Conservation (phyloP, 2,797 vertebrate species). For the Urophycis tenuis region DNA sequence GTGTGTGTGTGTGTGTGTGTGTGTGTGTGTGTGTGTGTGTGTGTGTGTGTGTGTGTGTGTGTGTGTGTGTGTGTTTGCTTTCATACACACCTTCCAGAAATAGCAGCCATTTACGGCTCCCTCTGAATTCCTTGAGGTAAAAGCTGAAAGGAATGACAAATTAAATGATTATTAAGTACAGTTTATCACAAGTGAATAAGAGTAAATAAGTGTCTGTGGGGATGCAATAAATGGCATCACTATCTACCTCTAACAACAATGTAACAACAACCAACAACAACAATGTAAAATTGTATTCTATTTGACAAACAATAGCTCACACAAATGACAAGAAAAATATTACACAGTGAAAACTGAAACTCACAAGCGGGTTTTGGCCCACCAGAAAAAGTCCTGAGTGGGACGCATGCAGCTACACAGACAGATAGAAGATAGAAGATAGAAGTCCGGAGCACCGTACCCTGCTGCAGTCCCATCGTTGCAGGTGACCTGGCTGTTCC, state of each 20-base stretch:
- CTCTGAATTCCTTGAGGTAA: constrained; percentile 75
- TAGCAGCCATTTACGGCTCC: constrained; percentile 73
- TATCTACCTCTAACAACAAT: background rate
- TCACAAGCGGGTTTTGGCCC: background rate
- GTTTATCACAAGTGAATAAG: constrained; percentile 31
- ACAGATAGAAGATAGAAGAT: no score
- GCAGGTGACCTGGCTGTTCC: constrained; percentile 66
- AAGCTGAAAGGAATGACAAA: constrained; percentile 61
- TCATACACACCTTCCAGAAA: constrained; percentile 76
- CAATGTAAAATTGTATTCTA: background rate
- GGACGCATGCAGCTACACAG: background rate
- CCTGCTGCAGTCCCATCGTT: constrained; percentile 73
- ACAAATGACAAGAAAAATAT: background rate
- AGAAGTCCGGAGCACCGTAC: constrained; percentile 44
- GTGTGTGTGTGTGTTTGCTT: constrained; percentile 22
- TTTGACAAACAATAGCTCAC: background rate
- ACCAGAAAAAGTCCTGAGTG: background rate
- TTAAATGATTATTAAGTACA: constrained; percentile 36
- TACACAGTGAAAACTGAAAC: no score
- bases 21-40: background rate
- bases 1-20: no score
- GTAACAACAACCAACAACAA: no score
- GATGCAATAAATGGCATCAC: background rate
- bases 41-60: constrained; percentile 24
- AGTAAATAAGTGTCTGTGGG: constrained; percentile 4